Conservation (phyloP, 2,113 vertebrate species). For the Chascanopsetta lugubris region DNA sequence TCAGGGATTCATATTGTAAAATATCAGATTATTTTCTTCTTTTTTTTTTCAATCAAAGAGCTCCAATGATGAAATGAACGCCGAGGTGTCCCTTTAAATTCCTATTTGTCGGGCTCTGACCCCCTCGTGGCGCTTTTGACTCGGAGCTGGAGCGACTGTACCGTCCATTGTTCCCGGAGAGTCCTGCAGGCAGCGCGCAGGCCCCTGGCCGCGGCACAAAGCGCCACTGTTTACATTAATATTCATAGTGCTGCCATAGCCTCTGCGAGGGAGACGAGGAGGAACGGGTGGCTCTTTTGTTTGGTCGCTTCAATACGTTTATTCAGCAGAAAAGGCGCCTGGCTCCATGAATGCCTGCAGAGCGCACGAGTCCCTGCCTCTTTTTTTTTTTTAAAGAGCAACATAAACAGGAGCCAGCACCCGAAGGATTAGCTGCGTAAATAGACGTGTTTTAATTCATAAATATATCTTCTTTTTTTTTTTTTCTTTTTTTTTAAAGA, state of each 20-base stretch:
- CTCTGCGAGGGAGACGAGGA: conserved; percentile 81
- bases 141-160: conserved; percentile 72
- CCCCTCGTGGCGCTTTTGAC: conserved; percentile 43
- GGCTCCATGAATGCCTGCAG: conserved; percentile 78
- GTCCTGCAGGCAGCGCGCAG: too few relatives aligned
- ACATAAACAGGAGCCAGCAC: conserved; percentile 31
- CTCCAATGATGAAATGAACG: too few relatives aligned
- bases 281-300: conserved; percentile 89
- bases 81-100: too few relatives aligned
- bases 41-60: too few relatives aligned
- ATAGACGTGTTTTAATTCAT: too few relatives aligned
- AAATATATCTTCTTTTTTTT: too few relatives aligned
- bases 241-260: conserved; percentile 86
- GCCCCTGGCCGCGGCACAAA: conserved; percentile 83
- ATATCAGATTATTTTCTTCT: too few relatives aligned
- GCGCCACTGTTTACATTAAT: conserved; percentile 87
- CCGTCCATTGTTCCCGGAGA: conserved; percentile 82
- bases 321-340: conserved; percentile 83
- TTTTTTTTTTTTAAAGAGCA: background rate
- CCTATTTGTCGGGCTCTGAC: too few relatives aligned
- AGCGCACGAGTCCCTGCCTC: conserved; percentile 69
- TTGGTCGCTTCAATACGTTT: conserved; percentile 85
- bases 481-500: too few relatives aligned
- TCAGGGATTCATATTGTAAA: too few relatives aligned
- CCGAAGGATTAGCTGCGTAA: background rate